Percentiles rank a stretch among this genome's conserved stretches.
Evolutionary conservation across 1,140 invertebrate species (phyloP).

Genomic region (Anastrepha ludens): DNA sequence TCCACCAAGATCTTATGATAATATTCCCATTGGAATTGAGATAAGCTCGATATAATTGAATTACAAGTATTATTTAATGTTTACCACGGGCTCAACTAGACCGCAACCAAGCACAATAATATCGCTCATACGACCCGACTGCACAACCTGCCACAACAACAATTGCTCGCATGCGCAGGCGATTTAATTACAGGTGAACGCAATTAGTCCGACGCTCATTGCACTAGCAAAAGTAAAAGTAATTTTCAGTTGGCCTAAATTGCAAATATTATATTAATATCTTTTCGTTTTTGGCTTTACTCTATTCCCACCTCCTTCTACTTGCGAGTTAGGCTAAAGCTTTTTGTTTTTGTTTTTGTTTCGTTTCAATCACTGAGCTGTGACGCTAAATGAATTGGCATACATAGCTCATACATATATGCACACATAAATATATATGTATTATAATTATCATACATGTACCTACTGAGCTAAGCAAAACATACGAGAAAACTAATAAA

Average conservation of each 20-base stretch:
- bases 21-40: constrained; percentile 39
- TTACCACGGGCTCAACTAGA: constrained; percentile 41
- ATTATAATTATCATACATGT: too few species aligned
- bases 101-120: constrained; percentile 30
- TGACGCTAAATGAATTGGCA: constrained; percentile 8
- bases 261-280: constrained; percentile 53
- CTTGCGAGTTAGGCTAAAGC: background rate
- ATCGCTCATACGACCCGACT: constrained; percentile 47
- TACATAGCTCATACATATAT: background rate
- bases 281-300: background rate
- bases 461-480: too few species aligned
- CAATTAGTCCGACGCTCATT: constrained; percentile 31
- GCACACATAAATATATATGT: too few species aligned
- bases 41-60: constrained; percentile 44
- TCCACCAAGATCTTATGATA: background rate
- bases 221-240: constrained; percentile 39
- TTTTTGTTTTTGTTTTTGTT: background rate
- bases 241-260: constrained; percentile 48
- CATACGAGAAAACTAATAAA: too few species aligned
- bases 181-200: constrained; percentile 52
- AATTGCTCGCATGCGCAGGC: constrained; percentile 29
- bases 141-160: background rate
- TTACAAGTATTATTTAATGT: constrained; percentile 46
- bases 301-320: constrained; percentile 31
- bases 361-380: constrained; percentile 29